These are phyloP conservation scores for Drosophila takahashii DNA, from an alignment of 1,140 invertebrate species.

Conservation along the genomic window DNA sequence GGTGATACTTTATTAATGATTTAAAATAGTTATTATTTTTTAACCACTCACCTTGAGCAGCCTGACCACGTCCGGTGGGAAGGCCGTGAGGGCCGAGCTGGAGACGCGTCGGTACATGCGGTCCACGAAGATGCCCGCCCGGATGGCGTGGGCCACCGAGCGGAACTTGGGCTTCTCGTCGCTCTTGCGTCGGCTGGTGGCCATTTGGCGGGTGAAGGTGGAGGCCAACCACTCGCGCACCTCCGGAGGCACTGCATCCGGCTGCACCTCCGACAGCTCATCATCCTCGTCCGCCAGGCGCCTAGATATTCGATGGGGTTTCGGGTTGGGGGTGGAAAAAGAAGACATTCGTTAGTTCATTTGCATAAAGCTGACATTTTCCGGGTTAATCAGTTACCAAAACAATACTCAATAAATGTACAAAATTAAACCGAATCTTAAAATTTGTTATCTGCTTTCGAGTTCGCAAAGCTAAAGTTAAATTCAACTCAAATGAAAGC, in stretches of 20 bases:
- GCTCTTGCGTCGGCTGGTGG: slow-evolving; percentile 89
- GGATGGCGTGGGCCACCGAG: slow-evolving; percentile 98
- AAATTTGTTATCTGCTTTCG: slow-evolving; percentile 29
- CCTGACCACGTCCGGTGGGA: slow-evolving; percentile 94
- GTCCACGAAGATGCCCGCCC: slow-evolving; percentile 98
- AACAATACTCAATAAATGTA: slow-evolving; percentile 48
- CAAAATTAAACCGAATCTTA: slow-evolving; percentile 36
- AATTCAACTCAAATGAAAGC: slow-evolving; percentile 38
- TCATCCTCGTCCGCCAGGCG: slow-evolving; percentile 95
- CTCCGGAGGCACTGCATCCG: slow-evolving; percentile 97
- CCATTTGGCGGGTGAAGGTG: slow-evolving; percentile 97
- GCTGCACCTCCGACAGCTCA: slow-evolving; percentile 97
- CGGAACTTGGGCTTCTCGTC: slow-evolving; percentile 95
- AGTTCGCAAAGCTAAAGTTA: slow-evolving; percentile 31
- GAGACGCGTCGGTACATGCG: slow-evolving; percentile 96
- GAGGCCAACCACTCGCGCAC: slow-evolving; percentile 98
- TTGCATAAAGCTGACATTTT: slow-evolving; percentile 12
- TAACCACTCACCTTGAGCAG: slow-evolving; percentile 91
- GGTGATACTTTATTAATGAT: no score
- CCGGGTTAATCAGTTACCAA: slow-evolving; percentile 50
- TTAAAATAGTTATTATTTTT: no score
- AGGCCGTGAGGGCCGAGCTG: slow-evolving; percentile 93
- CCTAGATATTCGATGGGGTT: slow-evolving; percentile 83
- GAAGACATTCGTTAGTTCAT: slow-evolving; percentile 46
- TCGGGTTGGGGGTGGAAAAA: slow-evolving; percentile 23